Evolutionary conservation across 2,113 vertebrate genomes (phyloP).

Genomic region (Raja brachyura): DNA sequence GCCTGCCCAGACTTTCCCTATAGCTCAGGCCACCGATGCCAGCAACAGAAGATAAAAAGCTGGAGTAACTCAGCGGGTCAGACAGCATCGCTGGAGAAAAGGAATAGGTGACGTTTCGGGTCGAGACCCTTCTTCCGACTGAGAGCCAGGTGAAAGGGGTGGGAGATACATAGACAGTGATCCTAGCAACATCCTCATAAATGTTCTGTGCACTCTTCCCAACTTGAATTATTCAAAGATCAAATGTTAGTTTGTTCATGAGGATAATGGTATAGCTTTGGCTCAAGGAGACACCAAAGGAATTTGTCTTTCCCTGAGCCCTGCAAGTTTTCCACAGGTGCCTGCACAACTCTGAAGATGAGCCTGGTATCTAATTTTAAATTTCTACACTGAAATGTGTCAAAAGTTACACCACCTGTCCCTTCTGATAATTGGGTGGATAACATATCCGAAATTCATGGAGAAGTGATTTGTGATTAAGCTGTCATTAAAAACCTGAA

Average conservation of each 20-base stretch:
- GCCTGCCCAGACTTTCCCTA: too few species aligned
- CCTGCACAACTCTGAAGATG: not conserved
- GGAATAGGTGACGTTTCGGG: too few species aligned
- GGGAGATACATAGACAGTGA: too few species aligned
- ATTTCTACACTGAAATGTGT: not conserved
- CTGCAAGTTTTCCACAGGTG: not conserved
- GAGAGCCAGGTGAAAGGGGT: too few species aligned
- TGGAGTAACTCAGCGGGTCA: too few species aligned
- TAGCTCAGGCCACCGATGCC: too few species aligned
- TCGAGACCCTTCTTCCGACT: too few species aligned
- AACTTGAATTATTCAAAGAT: not conserved
- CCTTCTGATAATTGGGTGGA: not conserved
- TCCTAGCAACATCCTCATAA: too few species aligned
- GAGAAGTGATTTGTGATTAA: constrained; percentile 18
- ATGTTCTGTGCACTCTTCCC: too few species aligned
- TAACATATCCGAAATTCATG: not conserved
- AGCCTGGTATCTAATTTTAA: not conserved
- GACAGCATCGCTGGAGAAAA: too few species aligned
- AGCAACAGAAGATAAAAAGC: too few species aligned
- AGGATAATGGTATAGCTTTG: not conserved
- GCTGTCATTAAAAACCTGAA: not conserved
- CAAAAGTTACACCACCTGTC: not conserved
- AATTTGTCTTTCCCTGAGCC: not conserved
- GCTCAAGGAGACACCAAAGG: not conserved
- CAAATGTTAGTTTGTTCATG: not conserved